Evolutionary conservation across 2,113 vertebrate genomes (phyloP).

Genomic region (Alligator sinensis): DNA sequence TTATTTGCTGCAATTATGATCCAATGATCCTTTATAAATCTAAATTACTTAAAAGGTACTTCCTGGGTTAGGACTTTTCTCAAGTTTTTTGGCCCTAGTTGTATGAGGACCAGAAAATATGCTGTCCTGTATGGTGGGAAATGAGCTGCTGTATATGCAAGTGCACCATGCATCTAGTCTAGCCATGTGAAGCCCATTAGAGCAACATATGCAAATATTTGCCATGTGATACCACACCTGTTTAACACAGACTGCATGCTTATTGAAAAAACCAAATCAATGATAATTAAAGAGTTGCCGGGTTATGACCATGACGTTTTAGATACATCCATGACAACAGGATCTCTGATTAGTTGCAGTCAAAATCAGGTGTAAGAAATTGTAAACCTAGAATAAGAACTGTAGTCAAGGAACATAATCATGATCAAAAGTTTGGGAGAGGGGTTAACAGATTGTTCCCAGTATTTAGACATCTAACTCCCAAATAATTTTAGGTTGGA

Average conservation of each 20-base stretch:
- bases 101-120: neutral
- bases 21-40: neutral
- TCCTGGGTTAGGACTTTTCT: neutral
- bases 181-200: neutral
- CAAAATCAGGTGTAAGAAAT: neutral
- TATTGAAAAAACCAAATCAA: neutral
- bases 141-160: neutral
- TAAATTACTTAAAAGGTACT: neutral
- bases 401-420: neutral
- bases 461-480: neutral
- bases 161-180: neutral
- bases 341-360: neutral
- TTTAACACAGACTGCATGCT: neutral
- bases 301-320: neutral
- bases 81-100: neutral
- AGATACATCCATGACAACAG: neutral
- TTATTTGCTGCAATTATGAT: neutral
- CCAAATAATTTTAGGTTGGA: neutral
- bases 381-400: neutral
- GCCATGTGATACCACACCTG: neutral
- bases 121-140: neutral
- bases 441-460: neutral
- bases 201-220: neutral
- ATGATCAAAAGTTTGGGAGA: neutral
- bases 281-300: neutral